These are phyloP conservation scores for Elaphurus davidianus DNA, from an alignment of 2,113 vertebrate genomes.

Conservation along the genomic window DNA sequence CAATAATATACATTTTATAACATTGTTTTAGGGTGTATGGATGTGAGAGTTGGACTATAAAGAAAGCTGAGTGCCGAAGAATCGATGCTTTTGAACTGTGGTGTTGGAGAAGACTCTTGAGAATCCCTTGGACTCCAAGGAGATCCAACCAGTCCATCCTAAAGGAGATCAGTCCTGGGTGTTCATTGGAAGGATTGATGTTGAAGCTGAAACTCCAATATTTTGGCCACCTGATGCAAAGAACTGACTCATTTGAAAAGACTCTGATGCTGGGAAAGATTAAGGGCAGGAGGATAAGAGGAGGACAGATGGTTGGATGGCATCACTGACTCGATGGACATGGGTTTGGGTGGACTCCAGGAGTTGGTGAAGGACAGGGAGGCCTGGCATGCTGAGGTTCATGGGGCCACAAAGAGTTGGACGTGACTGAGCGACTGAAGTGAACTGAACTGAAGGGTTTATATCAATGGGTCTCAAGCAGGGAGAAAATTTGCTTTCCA, in stretches of 20 bases:
- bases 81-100: neutral
- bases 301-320: neutral
- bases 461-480: neutral
- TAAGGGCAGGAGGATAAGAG: neutral
- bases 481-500: neutral
- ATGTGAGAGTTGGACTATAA: neutral
- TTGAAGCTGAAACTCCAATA: neutral
- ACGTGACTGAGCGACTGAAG: neutral
- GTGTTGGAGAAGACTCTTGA: neutral
- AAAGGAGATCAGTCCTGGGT: neutral
- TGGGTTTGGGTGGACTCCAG: neutral
- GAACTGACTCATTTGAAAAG: neutral
- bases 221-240: neutral
- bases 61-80: neutral
- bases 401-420: accelerated
- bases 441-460: neutral
- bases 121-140: neutral
- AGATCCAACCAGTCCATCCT: neutral
- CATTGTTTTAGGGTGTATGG: neutral
- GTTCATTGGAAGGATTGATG: neutral
- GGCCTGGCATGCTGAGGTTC: neutral
- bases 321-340: neutral
- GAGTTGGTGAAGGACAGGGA: neutral
- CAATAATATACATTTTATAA: neutral
- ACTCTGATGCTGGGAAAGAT: neutral